Conservation (phyloP, 2,888 invertebrate genomes). For the Lingula anatina region DNA sequence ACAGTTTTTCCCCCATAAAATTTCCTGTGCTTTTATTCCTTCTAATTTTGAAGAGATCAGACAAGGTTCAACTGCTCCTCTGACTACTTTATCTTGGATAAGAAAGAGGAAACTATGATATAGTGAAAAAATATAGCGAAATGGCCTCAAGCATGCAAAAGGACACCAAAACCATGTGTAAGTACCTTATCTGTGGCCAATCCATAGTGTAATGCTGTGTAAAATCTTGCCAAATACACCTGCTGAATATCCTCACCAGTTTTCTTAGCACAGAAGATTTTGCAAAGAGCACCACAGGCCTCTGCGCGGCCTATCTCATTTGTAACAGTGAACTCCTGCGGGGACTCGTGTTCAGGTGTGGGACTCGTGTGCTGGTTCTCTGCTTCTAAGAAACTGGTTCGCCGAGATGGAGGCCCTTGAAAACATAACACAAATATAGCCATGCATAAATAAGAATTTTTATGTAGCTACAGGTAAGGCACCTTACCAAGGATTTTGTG, state of each 20-base stretch:
- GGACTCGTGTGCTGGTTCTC: slow-evolving; percentile 39
- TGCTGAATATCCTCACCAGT: slow-evolving; percentile 89
- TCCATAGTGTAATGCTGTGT: slow-evolving; percentile 84
- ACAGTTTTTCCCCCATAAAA: too few relatives aligned
- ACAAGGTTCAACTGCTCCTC: too few relatives aligned
- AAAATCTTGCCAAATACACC: slow-evolving; percentile 86
- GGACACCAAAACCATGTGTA: too few relatives aligned
- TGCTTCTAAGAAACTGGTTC: slow-evolving; percentile 38
- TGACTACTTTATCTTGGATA: too few relatives aligned
- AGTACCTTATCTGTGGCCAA: slow-evolving; percentile 62
- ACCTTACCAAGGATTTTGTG: too few relatives aligned
- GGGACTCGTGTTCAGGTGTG: slow-evolving; percentile 23
- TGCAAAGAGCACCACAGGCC: slow-evolving; percentile 89
- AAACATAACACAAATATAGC: slow-evolving; percentile 7
- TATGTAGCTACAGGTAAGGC: too few relatives aligned
- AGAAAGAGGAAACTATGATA: too few relatives aligned
- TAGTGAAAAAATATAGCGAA: too few relatives aligned
- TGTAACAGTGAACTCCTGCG: slow-evolving; percentile 5
- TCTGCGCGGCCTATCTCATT: slow-evolving; percentile 75
- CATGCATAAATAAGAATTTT: too few relatives aligned
- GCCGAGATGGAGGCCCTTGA: slow-evolving; percentile 8
- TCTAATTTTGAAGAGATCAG: too few relatives aligned
- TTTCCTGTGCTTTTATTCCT: too few relatives aligned
- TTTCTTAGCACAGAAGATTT: slow-evolving; percentile 93
- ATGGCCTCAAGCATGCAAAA: too few relatives aligned